Percentiles rank a stretch among this genome's conserved stretches.
These are phyloP conservation scores for Erythrocercus mccallii DNA, from an alignment of 2,113 vertebrate species.

Conservation along the genomic window DNA sequence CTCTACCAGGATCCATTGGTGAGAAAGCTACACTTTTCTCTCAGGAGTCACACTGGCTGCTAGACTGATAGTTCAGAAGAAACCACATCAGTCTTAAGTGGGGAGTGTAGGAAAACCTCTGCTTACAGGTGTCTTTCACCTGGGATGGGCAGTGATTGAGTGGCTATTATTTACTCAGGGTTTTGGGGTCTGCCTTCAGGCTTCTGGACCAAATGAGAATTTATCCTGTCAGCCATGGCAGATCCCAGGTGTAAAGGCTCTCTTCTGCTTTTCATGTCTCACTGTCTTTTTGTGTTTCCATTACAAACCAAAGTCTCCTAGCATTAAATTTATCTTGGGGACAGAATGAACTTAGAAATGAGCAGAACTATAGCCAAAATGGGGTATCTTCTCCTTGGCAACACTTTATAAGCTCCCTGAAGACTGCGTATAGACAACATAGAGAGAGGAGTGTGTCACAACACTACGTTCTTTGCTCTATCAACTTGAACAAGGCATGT, in stretches of 20 bases:
- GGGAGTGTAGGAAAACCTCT: neutral
- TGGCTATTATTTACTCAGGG: neutral
- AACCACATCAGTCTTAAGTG: neutral
- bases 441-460: neutral
- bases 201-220: neutral
- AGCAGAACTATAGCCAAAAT: neutral
- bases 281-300: neutral
- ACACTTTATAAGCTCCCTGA: neutral
- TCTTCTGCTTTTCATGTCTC: neutral
- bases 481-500: neutral
- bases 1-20: neutral
- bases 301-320: neutral
- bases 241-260: neutral
- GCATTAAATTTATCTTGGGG: neutral
- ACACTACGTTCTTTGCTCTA: neutral
- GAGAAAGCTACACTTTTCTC: neutral
- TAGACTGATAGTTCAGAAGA: neutral
- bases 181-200: neutral
- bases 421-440: accelerated
- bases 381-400: neutral
- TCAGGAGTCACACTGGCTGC: neutral
- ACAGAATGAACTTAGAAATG: neutral
- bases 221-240: neutral
- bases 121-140: neutral
- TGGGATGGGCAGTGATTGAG: neutral